These are phyloP conservation scores for Cardiocondyla obscurior DNA, from an alignment of 1,140 invertebrate genomes.

Conservation along the genomic window DNA sequence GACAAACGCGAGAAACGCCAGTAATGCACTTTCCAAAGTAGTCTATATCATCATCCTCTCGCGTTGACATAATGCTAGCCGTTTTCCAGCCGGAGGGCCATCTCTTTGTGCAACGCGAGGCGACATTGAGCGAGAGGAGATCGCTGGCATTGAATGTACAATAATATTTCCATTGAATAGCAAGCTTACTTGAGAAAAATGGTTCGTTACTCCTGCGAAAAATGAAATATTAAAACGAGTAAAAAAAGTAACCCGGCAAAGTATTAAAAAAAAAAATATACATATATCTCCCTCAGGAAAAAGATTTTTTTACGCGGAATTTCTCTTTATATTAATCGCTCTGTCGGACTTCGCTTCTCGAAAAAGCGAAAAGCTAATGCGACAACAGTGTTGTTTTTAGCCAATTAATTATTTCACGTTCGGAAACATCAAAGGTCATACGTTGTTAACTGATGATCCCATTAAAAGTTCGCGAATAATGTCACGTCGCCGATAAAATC, in stretches of 20 bases:
- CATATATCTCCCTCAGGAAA: background rate
- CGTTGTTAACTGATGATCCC: slow-evolving; percentile 4
- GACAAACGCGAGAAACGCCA: slow-evolving; percentile 53
- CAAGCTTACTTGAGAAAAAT: too few species aligned
- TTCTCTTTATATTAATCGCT: background rate
- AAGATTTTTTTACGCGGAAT: background rate
- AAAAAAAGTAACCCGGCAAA: background rate
- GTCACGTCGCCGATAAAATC: background rate
- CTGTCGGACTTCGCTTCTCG: background rate
- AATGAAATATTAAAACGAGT: background rate
- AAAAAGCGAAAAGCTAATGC: background rate
- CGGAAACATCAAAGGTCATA: slow-evolving; percentile 6
- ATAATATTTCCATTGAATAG: background rate
- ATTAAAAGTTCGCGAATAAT: slow-evolving; percentile 4
- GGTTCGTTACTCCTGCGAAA: background rate
- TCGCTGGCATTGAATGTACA: slow-evolving; percentile 9
- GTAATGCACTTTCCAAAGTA: slow-evolving; percentile 52
- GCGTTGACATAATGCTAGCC: slow-evolving; percentile 47
- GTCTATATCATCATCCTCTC: slow-evolving; percentile 47
- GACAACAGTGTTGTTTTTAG: background rate
- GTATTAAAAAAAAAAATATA: background rate
- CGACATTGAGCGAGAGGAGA: background rate
- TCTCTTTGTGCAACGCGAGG: background rate
- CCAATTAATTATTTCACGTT: slow-evolving; percentile 2
- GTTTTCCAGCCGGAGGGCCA: slow-evolving; percentile 15